Evolutionary conservation across 35 echinoderm and acorn worm species (phyloP), one percentile per base, ranked within the genome.

Genomic region (Chiridota heheva): DNA sequence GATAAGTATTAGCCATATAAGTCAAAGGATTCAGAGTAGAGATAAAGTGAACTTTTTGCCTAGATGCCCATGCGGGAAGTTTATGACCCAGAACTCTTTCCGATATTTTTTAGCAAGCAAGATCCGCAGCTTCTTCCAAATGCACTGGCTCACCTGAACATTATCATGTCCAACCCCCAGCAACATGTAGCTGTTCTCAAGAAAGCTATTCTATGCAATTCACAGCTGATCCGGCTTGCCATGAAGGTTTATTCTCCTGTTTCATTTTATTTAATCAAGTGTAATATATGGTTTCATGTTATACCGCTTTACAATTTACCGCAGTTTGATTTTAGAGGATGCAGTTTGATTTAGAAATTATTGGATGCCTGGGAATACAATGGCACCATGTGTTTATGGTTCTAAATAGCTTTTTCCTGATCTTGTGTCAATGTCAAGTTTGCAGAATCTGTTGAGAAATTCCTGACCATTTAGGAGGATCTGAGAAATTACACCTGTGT

Each of bases 111-210:
- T 76, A 98, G 95, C 75, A 98, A 83, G 72, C 90, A 91, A 44
- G 93, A 97, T 60, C 86, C 91, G 40, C 84, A 98, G 37, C 58
- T 98, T 30, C 62, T 98, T 41, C 73, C 77, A 45, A 98, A 58
- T 40, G 95, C 92, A 20, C 63, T 88, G 6, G 75, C 89, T 37
- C 89, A 91, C 40, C 73, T 98, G 6, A 91, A 88, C 72, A 81
- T 89, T 74, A 91, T 98, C 43, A 47, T 98, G 3, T 77, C 80
- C 46, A 84, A 98, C 43, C 61, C 67, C 0, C 49, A 58, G 1
- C 89, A 98, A 49, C 70, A 87, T 75, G 88, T 91, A n/a, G 73
- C 85, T 3, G 95, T 98, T 31, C 51, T 92, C 40, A 98, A 98
- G 89, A 98, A 88, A 60, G 80, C 90, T 41, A 98, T 98, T 41